phyloP scores from a whole-genome alignment of 2,113 vertebrate species.

The Nothobranchius kuhntae region DNA sequence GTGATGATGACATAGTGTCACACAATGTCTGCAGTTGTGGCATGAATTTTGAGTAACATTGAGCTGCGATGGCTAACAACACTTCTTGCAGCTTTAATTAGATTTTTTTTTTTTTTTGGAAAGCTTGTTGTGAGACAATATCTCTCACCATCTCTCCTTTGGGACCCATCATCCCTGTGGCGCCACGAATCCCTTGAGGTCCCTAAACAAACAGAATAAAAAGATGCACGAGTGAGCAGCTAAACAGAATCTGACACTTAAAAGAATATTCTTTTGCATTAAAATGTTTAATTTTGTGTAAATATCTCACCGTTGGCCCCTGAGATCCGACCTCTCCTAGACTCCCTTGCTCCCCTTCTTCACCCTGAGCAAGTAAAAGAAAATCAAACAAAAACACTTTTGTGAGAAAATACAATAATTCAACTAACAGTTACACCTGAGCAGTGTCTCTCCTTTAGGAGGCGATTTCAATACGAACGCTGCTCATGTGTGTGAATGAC shows the following conservation, averaged over 20 bases:
- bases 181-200: slow-evolving; percentile 87
- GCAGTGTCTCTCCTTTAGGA: too few species aligned
- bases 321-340: slow-evolving; percentile 88
- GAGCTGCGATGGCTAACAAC: too few species aligned
- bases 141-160: slow-evolving; percentile 90
- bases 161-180: slow-evolving; percentile 86
- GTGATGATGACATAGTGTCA: too few species aligned
- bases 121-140: not conserved
- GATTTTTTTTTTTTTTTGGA: too few species aligned
- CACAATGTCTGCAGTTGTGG: too few species aligned
- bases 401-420: too few species aligned
- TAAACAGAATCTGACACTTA: not conserved
- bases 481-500: slow-evolving; percentile 35
- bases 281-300: not conserved
- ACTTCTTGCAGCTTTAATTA: too few species aligned
- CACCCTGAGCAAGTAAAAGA: slow-evolving; percentile 80
- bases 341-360: slow-evolving; percentile 92
- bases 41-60: too few species aligned
- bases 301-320: slow-evolving; percentile 86
- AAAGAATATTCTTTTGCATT: not conserved
- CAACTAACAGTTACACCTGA: too few species aligned
- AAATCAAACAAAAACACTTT: too few species aligned
- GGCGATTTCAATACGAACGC: not conserved
- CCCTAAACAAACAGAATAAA: slow-evolving; percentile 81
- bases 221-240: slow-evolving; percentile 23